Evolutionary conservation across 2,888 invertebrate genomes (phyloP).

Genomic region (Trichogramma evanescens): DNA sequence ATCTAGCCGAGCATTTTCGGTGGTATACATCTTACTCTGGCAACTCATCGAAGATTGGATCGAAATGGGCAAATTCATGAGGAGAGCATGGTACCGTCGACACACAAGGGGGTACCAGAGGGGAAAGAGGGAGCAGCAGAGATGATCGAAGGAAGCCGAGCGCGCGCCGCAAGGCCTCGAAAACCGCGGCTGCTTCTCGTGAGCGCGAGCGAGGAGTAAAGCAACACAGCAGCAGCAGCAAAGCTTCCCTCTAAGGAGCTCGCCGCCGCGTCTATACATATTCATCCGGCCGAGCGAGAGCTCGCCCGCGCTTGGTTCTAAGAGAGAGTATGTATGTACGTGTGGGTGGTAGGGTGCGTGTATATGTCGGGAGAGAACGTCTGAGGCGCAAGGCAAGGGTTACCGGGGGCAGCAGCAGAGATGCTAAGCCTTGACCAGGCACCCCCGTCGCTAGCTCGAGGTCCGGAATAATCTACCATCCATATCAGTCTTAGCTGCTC

Average conservation of each 20-base stretch:
- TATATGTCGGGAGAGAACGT: background rate
- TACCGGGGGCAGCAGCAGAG: background rate
- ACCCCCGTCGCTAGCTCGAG: constrained; percentile 30
- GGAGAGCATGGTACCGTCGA: no score
- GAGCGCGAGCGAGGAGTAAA: background rate
- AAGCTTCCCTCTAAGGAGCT: background rate
- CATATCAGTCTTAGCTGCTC: constrained; percentile 48
- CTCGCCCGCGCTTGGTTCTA: background rate
- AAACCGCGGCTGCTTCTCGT: constrained; percentile 7
- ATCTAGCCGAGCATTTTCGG: no score
- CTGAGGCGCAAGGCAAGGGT: constrained; percentile 11
- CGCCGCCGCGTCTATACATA: constrained; percentile 1
- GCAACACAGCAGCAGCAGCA: constrained; percentile 1
- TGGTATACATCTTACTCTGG: no score
- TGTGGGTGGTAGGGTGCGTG: background rate
- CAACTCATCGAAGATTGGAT: constrained; percentile 20
- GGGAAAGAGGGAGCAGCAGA: no score
- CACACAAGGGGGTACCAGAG: no score
- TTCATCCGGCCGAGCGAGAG: background rate
- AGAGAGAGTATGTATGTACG: background rate
- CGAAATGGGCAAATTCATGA: constrained; percentile 19
- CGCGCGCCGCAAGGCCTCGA: background rate
- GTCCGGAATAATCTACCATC: constrained; percentile 49
- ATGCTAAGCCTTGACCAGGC: constrained; percentile 30
- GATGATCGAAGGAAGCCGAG: no score